Evolutionary conservation across 2,113 vertebrate species (phyloP), one percentile per base, ranked within the genome.

Genomic region (Ptilorrhoa leucosticta): DNA sequence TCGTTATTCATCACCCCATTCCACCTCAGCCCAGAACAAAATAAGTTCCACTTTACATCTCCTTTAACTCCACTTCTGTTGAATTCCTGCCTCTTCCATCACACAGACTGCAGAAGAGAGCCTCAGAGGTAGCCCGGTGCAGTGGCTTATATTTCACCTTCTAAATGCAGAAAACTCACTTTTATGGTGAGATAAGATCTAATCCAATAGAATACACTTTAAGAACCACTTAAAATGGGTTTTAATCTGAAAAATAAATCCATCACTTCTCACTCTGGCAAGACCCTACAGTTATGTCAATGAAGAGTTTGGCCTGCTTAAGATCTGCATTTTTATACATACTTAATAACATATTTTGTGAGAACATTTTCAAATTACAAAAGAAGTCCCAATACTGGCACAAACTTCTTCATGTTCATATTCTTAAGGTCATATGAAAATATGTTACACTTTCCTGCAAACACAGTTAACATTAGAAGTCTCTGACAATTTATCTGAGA

Each of bases 281-380:
- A 82, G 23, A 71, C 31, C 21, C 13, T 61, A 31, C 27, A 22
- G 4, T 94, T 58, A 66, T 6, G 9, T 22, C 70, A 83, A 47
- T 39, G 33, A 85, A 77, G 21, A 69, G 7, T 56, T 72, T 77
- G 79, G 27, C 26, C 45, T 87, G 48, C 20, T 76, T 56, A 21
- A 53, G 75, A 72, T 48, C 21, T 76, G 18, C 39, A 19, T 75
- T n/a, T 91, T 95, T 72, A n/a, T 60, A 81, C 21, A 87, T 39
- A 69, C 33, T 89, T 94, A 94, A 89, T 95, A 90, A 80, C 13
- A 19, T 65, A 76, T 95, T 94, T 97, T 96, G 51, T 82, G 68
- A 83, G 66, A 93, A 96, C 15, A 77, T 73, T 96, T 97, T 93
- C 72, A 82, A 40, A 68, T 93, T 68, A 53, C 23, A 37, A 89